These are phyloP conservation scores for Dendroctonus valens DNA, from an alignment of 1,140 invertebrate species.

Conservation along the genomic window DNA sequence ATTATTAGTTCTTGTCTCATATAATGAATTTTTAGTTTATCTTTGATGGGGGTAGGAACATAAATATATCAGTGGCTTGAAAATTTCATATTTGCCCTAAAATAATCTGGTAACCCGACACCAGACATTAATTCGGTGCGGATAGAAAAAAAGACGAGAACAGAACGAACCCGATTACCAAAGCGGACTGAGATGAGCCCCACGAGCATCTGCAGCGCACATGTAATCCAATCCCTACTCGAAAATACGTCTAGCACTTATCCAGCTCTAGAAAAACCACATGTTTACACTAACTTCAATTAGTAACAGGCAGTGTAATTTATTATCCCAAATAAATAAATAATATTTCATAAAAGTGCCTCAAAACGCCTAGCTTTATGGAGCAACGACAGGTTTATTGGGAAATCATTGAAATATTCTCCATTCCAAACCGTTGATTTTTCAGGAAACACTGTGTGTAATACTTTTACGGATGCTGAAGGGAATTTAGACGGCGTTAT, in stretches of 20 bases:
- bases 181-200: conserved; percentile 8
- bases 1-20: no score
- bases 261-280: conserved; percentile 34
- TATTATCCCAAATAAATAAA: conserved; percentile 35
- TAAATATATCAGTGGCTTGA: no score
- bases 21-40: no score
- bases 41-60: no score
- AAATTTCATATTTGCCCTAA: conserved; percentile 8
- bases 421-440: conserved; percentile 14
- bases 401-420: conserved; percentile 24
- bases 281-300: conserved; percentile 33
- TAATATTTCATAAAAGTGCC: conserved; percentile 32
- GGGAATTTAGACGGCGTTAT: background rate
- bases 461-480: background rate
- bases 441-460: background rate
- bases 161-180: conserved; percentile 7
- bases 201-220: conserved; percentile 27
- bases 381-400: conserved; percentile 31
- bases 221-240: conserved; percentile 32
- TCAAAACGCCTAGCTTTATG: conserved; percentile 27
- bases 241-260: conserved; percentile 34
- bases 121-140: background rate
- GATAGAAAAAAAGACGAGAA: conserved; percentile 10
- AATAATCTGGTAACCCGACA: background rate
- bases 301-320: conserved; percentile 31